phyloP scores from a whole-genome alignment of 2,888 invertebrate species.

The Muscina levida region DNA sequence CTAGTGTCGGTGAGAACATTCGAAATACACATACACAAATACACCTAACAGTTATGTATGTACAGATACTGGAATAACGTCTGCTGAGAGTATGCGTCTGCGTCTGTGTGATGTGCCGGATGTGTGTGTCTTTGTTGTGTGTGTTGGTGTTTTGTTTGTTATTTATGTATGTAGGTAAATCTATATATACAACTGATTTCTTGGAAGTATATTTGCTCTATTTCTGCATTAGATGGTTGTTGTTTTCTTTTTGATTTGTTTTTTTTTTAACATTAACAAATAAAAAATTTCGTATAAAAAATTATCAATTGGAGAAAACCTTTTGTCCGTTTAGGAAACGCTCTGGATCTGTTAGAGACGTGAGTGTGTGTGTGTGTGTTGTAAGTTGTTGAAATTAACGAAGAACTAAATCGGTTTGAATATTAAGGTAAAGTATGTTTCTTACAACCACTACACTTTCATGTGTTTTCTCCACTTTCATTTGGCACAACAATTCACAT shows the following conservation, averaged over 20 bases:
- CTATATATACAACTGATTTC: conserved; percentile 38
- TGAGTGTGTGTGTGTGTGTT: no score
- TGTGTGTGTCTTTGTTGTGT: neutral
- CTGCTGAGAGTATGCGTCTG: neutral
- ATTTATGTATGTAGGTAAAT: conserved; percentile 46
- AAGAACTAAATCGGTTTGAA: no score
- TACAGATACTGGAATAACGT: conserved; percentile 53
- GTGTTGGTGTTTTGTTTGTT: conserved; percentile 10
- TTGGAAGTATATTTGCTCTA: conserved; percentile 26
- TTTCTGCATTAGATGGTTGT: no score
- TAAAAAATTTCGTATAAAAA: conserved; percentile 38
- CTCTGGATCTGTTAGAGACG: conserved; percentile 6
- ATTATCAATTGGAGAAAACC: conserved; percentile 12
- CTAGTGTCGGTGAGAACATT: conserved; percentile 37
- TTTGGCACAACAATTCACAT: conserved; percentile 65
- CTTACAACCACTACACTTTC: no score
- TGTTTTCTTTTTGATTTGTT: no score
- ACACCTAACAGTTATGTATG: conserved; percentile 62
- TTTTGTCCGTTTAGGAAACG: neutral
- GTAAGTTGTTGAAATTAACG: no score
- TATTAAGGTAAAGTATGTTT: no score
- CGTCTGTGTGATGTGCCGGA: conserved; percentile 1
- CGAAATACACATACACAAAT: conserved; percentile 57
- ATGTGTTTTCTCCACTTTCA: conserved; percentile 29
- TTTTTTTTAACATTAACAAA: conserved; percentile 36